Evolutionary conservation across 2,888 invertebrate species (phyloP), one percentile per base, ranked within the genome.

Genomic region (Philonicus albiceps): DNA sequence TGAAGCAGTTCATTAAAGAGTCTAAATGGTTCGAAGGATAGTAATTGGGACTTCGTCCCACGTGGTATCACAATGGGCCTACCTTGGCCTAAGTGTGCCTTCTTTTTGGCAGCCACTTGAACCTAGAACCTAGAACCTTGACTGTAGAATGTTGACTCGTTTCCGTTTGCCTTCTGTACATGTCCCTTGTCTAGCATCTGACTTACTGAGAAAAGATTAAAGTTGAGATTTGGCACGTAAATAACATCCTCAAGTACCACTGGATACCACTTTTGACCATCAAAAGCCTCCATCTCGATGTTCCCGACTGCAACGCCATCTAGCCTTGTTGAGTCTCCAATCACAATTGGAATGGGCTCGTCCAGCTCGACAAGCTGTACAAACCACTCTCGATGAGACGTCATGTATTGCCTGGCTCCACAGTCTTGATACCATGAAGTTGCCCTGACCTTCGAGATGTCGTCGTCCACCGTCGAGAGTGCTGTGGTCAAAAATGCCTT

Each of bases 371-470:
- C 13, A 30, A 53, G n/a, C 19, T 81, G 43, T 2, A n/a, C 27
- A 43, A 81, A 81, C 74, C 64, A 64, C 8, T 64, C 76, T 53
- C 16, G 31, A 19, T 81, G 43, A 16, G 49, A 43, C 13, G 43
- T 81, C 49, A 81, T 22, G 31, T 81, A 55, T 27, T 81, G 80
- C 2, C 49, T 81, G 6, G 80, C 53, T 30, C 80, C 80, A 81
- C 80, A 43, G 27, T 81, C 80, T 11, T 81, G 43, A 30, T 43
- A 43, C 80, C 80, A 81, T 73, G 73, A 73, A 31, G 16, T 73
- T 2, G 73, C 27, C 27, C 8, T 73, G 73, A 16, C 73, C 73
- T 73, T 49, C 6, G 49, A 49, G 6, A 49, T 49, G 49, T 49
- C 6, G 49, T 49, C n/a, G n/a, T 49, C 49, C 49, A n/a, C 49